Base-by-base conservation (phyloP, 2,113 vertebrate species). In the Meriones unguiculatus region DNA sequence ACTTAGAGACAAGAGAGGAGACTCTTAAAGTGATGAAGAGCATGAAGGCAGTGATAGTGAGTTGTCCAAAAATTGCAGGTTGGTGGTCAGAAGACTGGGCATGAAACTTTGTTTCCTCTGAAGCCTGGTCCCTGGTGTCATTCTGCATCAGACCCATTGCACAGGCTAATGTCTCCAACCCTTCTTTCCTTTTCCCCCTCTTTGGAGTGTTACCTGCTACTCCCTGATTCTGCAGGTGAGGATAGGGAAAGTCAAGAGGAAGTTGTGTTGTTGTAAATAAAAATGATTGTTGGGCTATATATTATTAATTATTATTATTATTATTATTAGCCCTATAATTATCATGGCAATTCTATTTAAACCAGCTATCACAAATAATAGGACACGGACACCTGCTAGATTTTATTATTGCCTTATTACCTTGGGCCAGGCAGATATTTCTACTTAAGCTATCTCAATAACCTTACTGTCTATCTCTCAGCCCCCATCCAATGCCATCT, bases 91-190 rank as follows among this genome's bases (percentile, higher is more conserved):
- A 11, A 20, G 11, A 54, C 28, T 72, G 62, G 20, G 32, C 1
- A 7, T 0, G 30, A 28, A 38, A 38, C 30, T 32, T 30, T 24
- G 9, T 32, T 11, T 88, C 22, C 13, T 85, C 18, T 0, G 0
- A 13, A 8, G 25, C 20, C 2, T 24, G 52, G 17, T 30, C 28
- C 35, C 18, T 24, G 72, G 87, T 4, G 17, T 59, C 6, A 1
- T 25, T 50, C 38, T 46, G 32, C 4, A 8, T 41, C 67, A 24
- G 41, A 38, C 1, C 30, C 10, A 7, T 0, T 38, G 64, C 30
- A 8, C 30, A 24, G 22, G 46, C 7, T 73, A 38, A 0, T 52
- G 77, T 80, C 80, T 46, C 62, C 35, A 28, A 54, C 18, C 57
- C 30, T 4, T 3, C 0, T 1, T 18, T 81, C 11, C 90, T 86